Evolutionary conservation across 2,888 invertebrate genomes (phyloP).

Genomic region (Dione vanillae): DNA sequence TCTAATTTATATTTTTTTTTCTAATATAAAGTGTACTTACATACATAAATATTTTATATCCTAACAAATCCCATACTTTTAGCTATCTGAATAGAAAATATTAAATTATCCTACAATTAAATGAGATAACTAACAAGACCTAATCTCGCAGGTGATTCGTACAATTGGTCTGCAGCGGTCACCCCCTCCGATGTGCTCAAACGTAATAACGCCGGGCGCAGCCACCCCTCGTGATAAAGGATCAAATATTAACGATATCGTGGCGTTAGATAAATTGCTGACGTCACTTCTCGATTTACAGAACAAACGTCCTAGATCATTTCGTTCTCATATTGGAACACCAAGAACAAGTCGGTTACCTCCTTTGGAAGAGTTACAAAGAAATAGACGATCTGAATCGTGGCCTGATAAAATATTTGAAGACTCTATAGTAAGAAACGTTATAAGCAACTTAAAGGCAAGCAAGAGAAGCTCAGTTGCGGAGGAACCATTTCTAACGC

Average conservation of each 20-base stretch:
- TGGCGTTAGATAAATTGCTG: slow-evolving; percentile 86
- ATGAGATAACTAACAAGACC: neutral
- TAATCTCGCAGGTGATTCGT: slow-evolving; percentile 38
- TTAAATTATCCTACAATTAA: too few relatives aligned
- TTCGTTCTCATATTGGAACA: slow-evolving; percentile 68
- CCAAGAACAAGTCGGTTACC: slow-evolving; percentile 68
- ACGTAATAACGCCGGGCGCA: slow-evolving; percentile 62
- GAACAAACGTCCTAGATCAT: slow-evolving; percentile 59
- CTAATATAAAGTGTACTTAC: too few relatives aligned
- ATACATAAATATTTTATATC: too few relatives aligned
- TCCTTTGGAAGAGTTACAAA: slow-evolving; percentile 56
- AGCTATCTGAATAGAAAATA: too few relatives aligned
- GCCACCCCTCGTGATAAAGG: slow-evolving; percentile 60
- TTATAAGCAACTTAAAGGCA: slow-evolving; percentile 67
- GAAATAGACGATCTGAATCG: slow-evolving; percentile 65
- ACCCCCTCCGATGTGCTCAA: slow-evolving; percentile 64
- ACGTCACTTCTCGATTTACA: slow-evolving; percentile 84
- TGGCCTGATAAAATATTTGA: slow-evolving; percentile 78
- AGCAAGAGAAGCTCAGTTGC: slow-evolving; percentile 65
- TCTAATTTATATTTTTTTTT: too few relatives aligned
- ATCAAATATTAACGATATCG: slow-evolving; percentile 84
- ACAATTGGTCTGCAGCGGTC: slow-evolving; percentile 62
- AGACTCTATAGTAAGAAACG: slow-evolving; percentile 72
- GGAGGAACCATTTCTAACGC: slow-evolving; percentile 75
- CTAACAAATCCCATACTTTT: too few relatives aligned